These are phyloP conservation scores for Rhinichthys osculus DNA, from an alignment of 2,797 vertebrate genomes.

Conservation along the genomic window DNA sequence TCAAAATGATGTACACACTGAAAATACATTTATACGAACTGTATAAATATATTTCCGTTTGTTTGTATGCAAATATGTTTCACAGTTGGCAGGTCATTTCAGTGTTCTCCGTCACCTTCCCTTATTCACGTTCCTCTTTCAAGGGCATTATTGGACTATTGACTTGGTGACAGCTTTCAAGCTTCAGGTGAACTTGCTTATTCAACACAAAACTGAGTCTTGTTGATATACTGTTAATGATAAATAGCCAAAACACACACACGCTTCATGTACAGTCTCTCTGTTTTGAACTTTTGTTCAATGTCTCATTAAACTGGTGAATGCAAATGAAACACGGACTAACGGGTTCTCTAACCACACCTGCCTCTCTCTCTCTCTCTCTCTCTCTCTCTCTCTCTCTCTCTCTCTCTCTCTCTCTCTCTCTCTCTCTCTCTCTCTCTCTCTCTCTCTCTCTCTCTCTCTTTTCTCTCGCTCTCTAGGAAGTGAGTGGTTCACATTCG, in stretches of 20 bases:
- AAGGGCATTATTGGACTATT: conserved; percentile 50
- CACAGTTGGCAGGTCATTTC: neutral
- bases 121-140: conserved; percentile 26
- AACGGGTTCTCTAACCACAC: conserved; percentile 39
- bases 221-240: conserved; percentile 48
- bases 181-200: conserved; percentile 26
- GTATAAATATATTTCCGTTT: neutral
- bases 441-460: conserved; percentile 15
- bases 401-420: conserved; percentile 40
- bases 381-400: conserved; percentile 27
- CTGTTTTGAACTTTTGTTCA: conserved; percentile 13
- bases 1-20: neutral
- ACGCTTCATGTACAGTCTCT: neutral
- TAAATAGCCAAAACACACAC: conserved; percentile 35
- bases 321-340: conserved; percentile 48
- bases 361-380: conserved; percentile 18
- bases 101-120: neutral
- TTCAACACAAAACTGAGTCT: conserved; percentile 30
- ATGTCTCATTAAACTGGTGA: conserved; percentile 9
- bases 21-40: neutral
- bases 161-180: conserved; percentile 38
- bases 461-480: conserved; percentile 46
- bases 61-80: conserved; percentile 2
- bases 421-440: conserved; percentile 40
- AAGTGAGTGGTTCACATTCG: conserved; percentile 44